Base-by-base conservation (phyloP, 2,888 invertebrate genomes). In the Heliconius hortense region DNA sequence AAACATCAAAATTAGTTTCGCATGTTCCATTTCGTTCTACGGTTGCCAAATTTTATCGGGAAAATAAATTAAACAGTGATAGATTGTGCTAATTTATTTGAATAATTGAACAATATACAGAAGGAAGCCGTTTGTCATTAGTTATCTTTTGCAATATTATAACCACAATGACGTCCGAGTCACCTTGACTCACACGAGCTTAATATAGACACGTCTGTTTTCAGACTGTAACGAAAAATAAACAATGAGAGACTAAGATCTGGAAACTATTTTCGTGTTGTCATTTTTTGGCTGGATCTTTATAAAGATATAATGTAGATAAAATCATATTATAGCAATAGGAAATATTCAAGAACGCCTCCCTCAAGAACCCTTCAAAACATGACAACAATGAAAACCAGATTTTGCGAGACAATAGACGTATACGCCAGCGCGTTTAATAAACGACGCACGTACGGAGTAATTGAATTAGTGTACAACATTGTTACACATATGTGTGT, bases 381-480 rank as follows among this genome's bases (percentile, higher is more conserved):
- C 26, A 66, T 59, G 43, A 66, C 56, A 71, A 71, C 66, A 76
- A 76, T 63, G 67, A 68, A 72, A 72, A 72, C 72, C 72, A 67
- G 48, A 73, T 73, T 56, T 60, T 56, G 53, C 72, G 69, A 68
- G n/a, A 77, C 72, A 68, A 75, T 74, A 59, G 69, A 43, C 35
- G 68, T 69, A 60, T 70, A 73, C 60, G 66, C 71, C 60, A 70
- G 56, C 24, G 39, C 70, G 68, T 66, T 77, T 77, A 60, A 67
- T 60, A 78, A 78, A 77, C 70, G 69, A 48, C n/a, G 75, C 78
- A 75, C 76, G 78, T 78, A 43, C 77, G 35, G 48, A 31, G 74
- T 78, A 77, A 79, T 77, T 76, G 75, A 77, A 78, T 80, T 77
- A 73, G 74, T 79, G 75, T 76, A 75, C 76, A 74, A 78, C 77